phyloP scores from a whole-genome alignment of 2,797 vertebrate species.

The Sebastes matsubarae region DNA sequence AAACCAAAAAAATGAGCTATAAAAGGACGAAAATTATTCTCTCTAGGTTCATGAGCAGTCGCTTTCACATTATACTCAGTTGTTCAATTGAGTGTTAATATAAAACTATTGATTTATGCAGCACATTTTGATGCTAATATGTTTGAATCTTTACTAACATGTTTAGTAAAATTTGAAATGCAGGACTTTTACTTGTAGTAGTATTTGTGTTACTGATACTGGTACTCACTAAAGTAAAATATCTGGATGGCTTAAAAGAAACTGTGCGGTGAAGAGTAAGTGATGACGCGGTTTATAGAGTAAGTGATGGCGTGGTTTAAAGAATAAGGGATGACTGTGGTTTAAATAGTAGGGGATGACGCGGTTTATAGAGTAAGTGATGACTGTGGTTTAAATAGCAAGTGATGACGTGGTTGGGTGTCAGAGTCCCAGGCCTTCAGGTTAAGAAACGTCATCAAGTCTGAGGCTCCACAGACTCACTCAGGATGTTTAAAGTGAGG shows the following conservation, averaged over 20 bases:
- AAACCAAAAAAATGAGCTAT: not conserved
- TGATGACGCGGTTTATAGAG: too few species aligned
- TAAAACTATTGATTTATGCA: not conserved
- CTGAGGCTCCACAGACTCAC: slow-evolving; percentile 26
- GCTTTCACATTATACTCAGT: not conserved
- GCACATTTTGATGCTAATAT: not conserved
- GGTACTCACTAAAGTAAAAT: not conserved
- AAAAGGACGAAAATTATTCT: not conserved
- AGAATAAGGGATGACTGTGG: not conserved
- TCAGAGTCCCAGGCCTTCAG: not conserved
- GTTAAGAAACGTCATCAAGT: slow-evolving; percentile 6
- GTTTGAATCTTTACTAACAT: not conserved
- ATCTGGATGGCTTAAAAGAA: not conserved
- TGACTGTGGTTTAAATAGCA: not conserved
- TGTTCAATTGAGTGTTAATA: not conserved
- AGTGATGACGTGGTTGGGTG: not conserved
- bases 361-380: not conserved
- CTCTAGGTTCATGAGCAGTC: not conserved
- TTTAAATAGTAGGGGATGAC: not conserved
- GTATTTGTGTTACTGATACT: not conserved
- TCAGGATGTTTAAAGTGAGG: not conserved
- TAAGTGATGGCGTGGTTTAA: too few species aligned
- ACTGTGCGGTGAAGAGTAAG: not conserved
- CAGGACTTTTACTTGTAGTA: not conserved
- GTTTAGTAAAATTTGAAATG: not conserved